Evolutionary conservation across 2,797 vertebrate species (phyloP), one percentile per base, ranked within the genome.

Genomic region (Pseudopleuronectes americanus): DNA sequence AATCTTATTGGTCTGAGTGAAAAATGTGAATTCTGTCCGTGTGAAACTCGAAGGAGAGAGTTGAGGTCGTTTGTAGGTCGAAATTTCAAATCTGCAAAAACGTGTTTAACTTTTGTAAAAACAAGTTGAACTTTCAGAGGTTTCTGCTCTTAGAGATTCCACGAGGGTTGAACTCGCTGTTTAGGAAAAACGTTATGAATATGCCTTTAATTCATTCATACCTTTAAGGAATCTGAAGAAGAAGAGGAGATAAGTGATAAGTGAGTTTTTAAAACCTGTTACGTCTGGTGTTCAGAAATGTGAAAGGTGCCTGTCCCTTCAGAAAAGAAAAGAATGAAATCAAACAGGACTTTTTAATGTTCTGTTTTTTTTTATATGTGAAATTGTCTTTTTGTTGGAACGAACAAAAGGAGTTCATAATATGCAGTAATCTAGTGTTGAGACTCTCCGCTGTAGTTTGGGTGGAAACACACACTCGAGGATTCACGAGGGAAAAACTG

Each of bases 361-460:
- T 28, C 5, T 49, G 43, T 62, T 62, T 79, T 71, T 48, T 61
- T 77, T 71, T 48, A 28, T 43, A 55, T 70, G 52, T 79, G 9
- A 78, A 83, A 75, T 45, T 24, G 53, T 85, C 79, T 86, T 88
- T 88, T 85, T 45, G 87, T 85, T 60, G 67, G 24, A 79, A 64
- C 14, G 69, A 91, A 85, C 84, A 81, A 83, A 84, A 81, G 58
- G 70, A 80, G 74, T 80, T 76, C 77, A 87, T 45, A 45, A 87
- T 93, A 93, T 92, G 91, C 92, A 93, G 92, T 92, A 91, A 86
- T 67, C 77, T 86, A 87, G 81, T 76, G 74, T 66, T 81, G 80
- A 83, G 83, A 74, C 74, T 62, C 80, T 84, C 77, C 76, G 75
- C 45, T 2, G 76, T 56, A 56, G 70, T 72, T 13, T 1, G 67